These are phyloP conservation scores for Pherbina coryleti DNA, from an alignment of 2,888 invertebrate genomes.

Conservation along the genomic window DNA sequence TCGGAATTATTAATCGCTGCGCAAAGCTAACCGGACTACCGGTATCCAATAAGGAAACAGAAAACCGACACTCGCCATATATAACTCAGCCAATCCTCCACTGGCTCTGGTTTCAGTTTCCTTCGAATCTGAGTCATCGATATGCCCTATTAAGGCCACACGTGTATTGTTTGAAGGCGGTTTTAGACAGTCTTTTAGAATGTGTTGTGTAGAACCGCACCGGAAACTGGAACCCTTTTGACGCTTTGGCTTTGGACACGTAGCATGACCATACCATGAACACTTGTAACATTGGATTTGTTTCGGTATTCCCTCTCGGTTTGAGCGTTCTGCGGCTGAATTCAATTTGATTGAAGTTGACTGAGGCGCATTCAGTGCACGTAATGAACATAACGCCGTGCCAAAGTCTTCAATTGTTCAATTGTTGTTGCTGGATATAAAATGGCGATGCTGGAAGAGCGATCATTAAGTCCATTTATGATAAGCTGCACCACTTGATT, in stretches of 20 bases:
- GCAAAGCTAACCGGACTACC: constrained; percentile 32
- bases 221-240: constrained; percentile 33
- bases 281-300: constrained; percentile 14
- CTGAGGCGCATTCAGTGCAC: background rate
- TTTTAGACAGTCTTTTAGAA: constrained; percentile 30
- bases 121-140: background rate
- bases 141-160: background rate
- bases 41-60: constrained; percentile 11
- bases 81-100: background rate
- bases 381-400: constrained; percentile 12
- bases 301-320: background rate
- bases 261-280: constrained; percentile 24
- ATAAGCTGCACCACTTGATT: background rate
- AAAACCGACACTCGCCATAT: background rate
- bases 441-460: background rate
- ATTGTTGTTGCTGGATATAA: background rate
- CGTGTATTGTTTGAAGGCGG: background rate
- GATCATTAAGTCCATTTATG: constrained; percentile 6
- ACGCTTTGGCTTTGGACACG: constrained; percentile 25
- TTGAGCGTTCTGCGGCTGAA: no score
- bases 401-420: background rate
- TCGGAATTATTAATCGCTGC: background rate
- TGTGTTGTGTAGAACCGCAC: constrained; percentile 29
- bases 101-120: background rate
- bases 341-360: background rate